Base-by-base conservation (phyloP, 1,140 invertebrate genomes). In the Caenorhabditis brenneri region DNA sequence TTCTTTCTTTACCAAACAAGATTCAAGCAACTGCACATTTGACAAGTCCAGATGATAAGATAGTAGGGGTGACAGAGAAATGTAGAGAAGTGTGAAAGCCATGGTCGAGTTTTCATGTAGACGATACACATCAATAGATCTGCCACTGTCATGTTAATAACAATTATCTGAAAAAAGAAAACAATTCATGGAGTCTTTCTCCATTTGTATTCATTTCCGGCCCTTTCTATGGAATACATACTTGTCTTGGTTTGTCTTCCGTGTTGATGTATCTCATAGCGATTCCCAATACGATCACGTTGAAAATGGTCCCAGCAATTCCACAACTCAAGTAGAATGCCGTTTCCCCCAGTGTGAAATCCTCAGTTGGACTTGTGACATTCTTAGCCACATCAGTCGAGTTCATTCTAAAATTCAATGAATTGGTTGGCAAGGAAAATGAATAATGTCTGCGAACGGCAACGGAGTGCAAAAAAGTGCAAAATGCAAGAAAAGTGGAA, bases 71-170 rank as follows among this genome's bases (percentile, higher is more conserved):
- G 88, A 46, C 89, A 90, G 15, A 89, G 22, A 12, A 31, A 33
- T 24, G 42, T 58, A 46, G 86, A 83, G 51, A 89, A 88, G 22
- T 48, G 39, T 39, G 65, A 85, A 19, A 90, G 46, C 55, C 85
- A 83, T 69, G 89, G 88, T 46, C 89, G 51, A 24, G 89, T 90
- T 31, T 87, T 49, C 87, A 90, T 91, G 74, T 91, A 90, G 27
- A 90, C 69, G 3, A 87, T 53, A 74, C 89, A 90, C 31, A 88
- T 87, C 24, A 90, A 29, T 51, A 90, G 81, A 86, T 90, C 89
- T n/a, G 89, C 88, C 19, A 91, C 85, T 36, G 89, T 90, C 89
- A 90, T 90, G 86, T 90, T 90, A 12, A 90, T 91, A 19, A 90
- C 89, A 78, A 91, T 88, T n/a, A 90, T 87, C 89, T 89, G 48